These are phyloP conservation scores for Heliconius sara DNA, from an alignment of 2,888 invertebrate species.

Conservation along the genomic window DNA sequence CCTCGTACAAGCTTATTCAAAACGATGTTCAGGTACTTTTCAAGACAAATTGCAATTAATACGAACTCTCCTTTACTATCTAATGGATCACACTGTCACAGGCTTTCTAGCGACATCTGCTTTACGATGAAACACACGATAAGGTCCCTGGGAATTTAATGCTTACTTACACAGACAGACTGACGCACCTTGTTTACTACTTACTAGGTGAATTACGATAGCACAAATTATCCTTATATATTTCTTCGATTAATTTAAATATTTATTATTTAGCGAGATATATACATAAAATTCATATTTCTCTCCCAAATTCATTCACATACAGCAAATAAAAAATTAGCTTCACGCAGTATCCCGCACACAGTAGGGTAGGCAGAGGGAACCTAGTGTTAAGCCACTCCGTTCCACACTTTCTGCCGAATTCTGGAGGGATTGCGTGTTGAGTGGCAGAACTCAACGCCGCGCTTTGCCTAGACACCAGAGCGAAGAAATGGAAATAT, in stretches of 20 bases:
- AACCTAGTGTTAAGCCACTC: no score
- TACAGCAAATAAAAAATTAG: no score
- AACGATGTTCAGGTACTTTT: slow-evolving; percentile 25
- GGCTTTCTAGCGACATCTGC: slow-evolving; percentile 70
- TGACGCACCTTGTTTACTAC: slow-evolving; percentile 27
- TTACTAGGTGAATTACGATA: not conserved
- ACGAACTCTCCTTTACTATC: slow-evolving; percentile 57
- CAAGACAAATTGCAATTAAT: slow-evolving; percentile 62
- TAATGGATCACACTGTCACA: slow-evolving; percentile 58
- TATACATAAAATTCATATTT: no score
- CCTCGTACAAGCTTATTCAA: not conserved
- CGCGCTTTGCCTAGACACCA: no score
- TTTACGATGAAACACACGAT: slow-evolving; percentile 62
- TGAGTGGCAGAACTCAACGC: no score
- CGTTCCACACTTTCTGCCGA: no score
- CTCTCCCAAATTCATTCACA: no score
- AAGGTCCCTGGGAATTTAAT: slow-evolving; percentile 53
- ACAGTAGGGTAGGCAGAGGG: no score
- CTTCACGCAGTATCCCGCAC: no score
- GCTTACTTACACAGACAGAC: slow-evolving; percentile 44
- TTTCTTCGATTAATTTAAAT: not conserved
- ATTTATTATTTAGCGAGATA: not conserved
- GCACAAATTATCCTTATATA: no score
- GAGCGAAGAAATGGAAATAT: no score
- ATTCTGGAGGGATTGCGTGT: no score